phyloP scores from a whole-genome alignment of 2,113 vertebrate genomes.

The Dasypus novemcinctus region DNA sequence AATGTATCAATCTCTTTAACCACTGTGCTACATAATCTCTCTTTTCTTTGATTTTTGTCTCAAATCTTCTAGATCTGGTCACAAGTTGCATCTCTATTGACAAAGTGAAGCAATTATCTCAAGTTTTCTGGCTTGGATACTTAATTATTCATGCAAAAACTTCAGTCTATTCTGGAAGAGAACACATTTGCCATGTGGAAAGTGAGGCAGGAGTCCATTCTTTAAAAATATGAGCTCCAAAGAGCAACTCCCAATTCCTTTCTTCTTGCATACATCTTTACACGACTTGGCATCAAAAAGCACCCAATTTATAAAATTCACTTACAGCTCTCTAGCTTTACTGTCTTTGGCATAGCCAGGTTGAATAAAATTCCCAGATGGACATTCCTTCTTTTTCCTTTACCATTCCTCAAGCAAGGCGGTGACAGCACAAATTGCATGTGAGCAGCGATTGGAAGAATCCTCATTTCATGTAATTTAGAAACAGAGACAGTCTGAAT shows the following conservation, averaged over 20 bases:
- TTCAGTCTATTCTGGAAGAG: background rate
- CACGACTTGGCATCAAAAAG: background rate
- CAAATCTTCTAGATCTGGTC: background rate
- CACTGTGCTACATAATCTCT: background rate
- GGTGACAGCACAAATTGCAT: background rate
- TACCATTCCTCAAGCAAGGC: background rate
- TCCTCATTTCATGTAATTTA: constrained; percentile 28
- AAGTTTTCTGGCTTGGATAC: constrained; percentile 21
- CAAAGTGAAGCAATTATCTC: constrained; percentile 3
- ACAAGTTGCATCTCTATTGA: background rate
- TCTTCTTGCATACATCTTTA: background rate
- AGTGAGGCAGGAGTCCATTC: background rate
- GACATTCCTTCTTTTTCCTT: background rate
- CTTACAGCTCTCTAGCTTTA: background rate
- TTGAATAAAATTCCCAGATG: background rate
- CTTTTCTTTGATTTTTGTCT: constrained; percentile 20
- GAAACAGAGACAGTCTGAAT: constrained; percentile 36
- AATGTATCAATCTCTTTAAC: background rate
- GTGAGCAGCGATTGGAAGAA: background rate
- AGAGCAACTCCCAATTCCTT: background rate
- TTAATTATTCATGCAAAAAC: constrained; percentile 16
- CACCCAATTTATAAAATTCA: background rate
- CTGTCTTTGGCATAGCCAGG: background rate
- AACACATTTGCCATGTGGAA: background rate
- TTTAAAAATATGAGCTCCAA: background rate